Conservation (phyloP, 2,797 vertebrate species). For the Artibeus jamaicensis region DNA sequence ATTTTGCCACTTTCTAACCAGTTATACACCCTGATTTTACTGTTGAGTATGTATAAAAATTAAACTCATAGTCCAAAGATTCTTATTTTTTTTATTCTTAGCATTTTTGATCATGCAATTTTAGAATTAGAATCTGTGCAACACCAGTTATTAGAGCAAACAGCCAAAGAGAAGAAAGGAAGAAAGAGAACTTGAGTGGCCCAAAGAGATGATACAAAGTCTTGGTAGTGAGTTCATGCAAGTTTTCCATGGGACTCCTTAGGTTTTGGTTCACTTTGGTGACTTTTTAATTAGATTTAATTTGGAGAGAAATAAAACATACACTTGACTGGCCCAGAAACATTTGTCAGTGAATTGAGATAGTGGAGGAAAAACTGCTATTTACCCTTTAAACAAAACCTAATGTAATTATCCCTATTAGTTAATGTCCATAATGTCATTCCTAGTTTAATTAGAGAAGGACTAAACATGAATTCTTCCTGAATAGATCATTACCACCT, state of each 20-base stretch:
- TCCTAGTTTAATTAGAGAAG: neutral
- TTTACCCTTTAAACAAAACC: neutral
- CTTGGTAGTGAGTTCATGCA: neutral
- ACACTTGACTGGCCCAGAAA: neutral
- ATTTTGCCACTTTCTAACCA: neutral
- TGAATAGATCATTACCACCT: neutral
- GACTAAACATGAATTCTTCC: neutral
- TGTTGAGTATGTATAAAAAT: neutral
- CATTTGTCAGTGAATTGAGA: neutral
- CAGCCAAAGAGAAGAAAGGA: neutral
- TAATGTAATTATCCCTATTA: neutral
- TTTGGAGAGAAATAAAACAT: neutral
- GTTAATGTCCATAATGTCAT: neutral
- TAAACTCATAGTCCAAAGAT: neutral
- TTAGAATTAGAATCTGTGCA: neutral
- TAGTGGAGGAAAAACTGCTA: neutral
- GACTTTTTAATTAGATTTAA: neutral
- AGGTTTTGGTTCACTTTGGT: neutral
- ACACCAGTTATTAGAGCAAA: neutral
- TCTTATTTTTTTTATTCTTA: slow-evolving; percentile 7
- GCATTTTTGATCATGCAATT: neutral
- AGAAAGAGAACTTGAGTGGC: neutral
- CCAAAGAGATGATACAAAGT: neutral
- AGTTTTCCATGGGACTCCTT: neutral
- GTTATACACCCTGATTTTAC: neutral